phyloP scores from a whole-genome alignment of 1,140 invertebrate genomes.

The Drosophila ficusphila region DNA sequence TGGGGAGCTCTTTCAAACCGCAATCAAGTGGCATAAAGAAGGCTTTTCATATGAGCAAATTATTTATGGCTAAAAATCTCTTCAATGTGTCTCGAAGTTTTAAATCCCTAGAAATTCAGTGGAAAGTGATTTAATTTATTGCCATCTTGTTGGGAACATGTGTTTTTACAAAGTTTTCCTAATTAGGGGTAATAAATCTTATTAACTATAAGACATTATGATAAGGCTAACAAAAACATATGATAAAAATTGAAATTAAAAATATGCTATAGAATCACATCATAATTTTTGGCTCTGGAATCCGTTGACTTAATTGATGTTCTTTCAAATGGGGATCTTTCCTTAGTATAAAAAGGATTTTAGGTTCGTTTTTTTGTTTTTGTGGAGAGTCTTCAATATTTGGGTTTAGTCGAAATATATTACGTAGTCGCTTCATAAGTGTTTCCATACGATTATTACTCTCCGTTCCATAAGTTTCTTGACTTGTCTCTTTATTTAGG shows the following conservation, averaged over 20 bases:
- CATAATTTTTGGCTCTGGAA: neutral
- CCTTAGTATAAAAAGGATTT: conserved; percentile 9
- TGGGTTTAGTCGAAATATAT: neutral
- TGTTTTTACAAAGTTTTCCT: conserved; percentile 49
- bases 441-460: neutral
- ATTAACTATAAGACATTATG: conserved; percentile 16
- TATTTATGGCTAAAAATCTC: conserved; percentile 62
- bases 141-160: conserved; percentile 45
- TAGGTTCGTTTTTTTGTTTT: neutral
- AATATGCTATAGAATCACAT: conserved; percentile 8
- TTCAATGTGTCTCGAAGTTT: conserved; percentile 36
- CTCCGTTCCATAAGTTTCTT: neutral
- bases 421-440: neutral
- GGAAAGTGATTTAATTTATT: conserved; percentile 64
- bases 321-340: neutral
- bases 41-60: conserved; percentile 57
- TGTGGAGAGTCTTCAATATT: neutral
- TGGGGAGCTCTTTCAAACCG: conserved; percentile 24
- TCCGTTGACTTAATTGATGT: neutral
- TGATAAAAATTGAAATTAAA: neutral
- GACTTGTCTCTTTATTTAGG: neutral
- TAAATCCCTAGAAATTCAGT: conserved; percentile 45
- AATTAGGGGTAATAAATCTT: conserved; percentile 60
- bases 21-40: conserved; percentile 57
- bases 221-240: conserved; percentile 3